Conservation (phyloP, 2,797 vertebrate species). For the Lacerta viridis region DNA sequence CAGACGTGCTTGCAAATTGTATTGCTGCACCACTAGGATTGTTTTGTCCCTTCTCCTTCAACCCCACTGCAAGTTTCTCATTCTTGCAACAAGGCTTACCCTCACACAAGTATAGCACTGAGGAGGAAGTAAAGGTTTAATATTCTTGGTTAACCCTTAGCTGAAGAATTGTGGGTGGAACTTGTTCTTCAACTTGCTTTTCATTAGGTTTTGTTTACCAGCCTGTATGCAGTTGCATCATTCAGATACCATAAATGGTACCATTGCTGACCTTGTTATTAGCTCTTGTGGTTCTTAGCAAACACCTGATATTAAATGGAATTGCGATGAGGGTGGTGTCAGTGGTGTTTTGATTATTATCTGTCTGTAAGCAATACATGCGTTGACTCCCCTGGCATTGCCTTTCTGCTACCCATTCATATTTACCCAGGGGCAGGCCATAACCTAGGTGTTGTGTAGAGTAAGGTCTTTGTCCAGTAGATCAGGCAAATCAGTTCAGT, state of each 20-base stretch:
- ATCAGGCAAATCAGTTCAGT: too few species aligned
- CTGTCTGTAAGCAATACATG: conserved; percentile 1
- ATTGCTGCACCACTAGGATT: too few species aligned
- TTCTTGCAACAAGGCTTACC: background rate
- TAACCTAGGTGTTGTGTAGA: too few species aligned
- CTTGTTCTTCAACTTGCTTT: conserved; percentile 24
- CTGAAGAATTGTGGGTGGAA: conserved; percentile 38
- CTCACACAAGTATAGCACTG: background rate
- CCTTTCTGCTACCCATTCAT: background rate
- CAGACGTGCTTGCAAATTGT: too few species aligned
- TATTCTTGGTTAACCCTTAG: background rate
- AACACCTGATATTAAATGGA: conserved; percentile 27
- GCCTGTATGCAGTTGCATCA: conserved; percentile 7
- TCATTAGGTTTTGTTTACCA: conserved; percentile 30
- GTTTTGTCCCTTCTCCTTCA: background rate
- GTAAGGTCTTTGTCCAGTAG: too few species aligned
- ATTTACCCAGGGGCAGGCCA: too few species aligned
- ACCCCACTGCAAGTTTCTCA: background rate
- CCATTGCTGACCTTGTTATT: conserved; percentile 12
- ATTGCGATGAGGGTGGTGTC: background rate
- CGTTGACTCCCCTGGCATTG: background rate
- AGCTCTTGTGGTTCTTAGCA: conserved; percentile 16
- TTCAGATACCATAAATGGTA: conserved; percentile 26
- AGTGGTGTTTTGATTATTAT: conserved; percentile 8
- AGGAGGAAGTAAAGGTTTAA: background rate